Conservation (phyloP, 1,140 invertebrate genomes). For the Diabrotica undecimpunctata region DNA sequence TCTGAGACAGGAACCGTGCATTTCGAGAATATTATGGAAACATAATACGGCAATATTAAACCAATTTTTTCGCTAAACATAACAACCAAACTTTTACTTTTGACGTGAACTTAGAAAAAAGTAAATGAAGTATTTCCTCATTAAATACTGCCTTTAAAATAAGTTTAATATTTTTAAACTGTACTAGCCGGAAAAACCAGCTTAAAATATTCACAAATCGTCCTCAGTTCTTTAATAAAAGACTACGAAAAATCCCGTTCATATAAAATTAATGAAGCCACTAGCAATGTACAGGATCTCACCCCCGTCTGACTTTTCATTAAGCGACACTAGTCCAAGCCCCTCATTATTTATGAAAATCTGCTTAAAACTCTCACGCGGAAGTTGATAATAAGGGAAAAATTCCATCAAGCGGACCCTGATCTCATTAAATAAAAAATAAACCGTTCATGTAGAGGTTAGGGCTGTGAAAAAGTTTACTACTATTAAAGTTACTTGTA, state of each 20-base stretch:
- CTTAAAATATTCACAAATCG: too few species aligned
- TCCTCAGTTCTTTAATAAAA: too few species aligned
- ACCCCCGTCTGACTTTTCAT: conserved; percentile 8
- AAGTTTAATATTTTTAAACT: too few species aligned
- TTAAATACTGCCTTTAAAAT: too few species aligned
- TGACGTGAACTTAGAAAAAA: too few species aligned
- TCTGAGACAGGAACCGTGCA: too few species aligned
- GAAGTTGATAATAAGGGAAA: conserved; percentile 10
- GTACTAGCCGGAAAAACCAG: too few species aligned
- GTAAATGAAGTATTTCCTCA: too few species aligned
- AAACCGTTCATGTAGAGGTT: conserved; percentile 8
- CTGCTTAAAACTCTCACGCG: conserved; percentile 9
- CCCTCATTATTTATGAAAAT: conserved; percentile 16
- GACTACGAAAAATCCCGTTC: background rate
- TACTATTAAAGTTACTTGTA: background rate
- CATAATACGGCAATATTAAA: too few species aligned
- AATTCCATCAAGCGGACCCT: background rate
- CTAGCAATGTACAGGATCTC: background rate
- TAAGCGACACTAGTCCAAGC: conserved; percentile 5
- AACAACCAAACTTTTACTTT: too few species aligned
- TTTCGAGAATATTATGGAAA: too few species aligned
- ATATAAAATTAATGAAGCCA: conserved; percentile 12
- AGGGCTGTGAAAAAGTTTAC: background rate
- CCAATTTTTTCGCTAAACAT: too few species aligned
- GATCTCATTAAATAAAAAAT: conserved; percentile 12